A percentile compares a stretch with the other conserved stretches of the same genome.
These are phyloP conservation scores for Apomyelois bistriatella DNA, from an alignment of 2,888 invertebrate species.

Conservation along the genomic window DNA sequence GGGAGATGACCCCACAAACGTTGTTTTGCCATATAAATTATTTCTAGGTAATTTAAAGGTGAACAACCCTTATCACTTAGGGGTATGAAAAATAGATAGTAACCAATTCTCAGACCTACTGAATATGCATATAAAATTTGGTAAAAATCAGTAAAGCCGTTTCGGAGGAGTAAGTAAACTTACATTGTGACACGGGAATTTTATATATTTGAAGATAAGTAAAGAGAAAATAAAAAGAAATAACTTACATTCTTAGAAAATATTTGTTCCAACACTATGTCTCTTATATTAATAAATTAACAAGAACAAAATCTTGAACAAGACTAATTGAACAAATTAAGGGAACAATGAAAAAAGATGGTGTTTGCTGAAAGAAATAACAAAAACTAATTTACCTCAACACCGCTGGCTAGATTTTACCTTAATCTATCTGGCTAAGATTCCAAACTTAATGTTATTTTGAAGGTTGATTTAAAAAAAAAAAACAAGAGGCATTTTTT, in stretches of 20 bases:
- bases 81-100: too few relatives aligned
- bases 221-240: neutral
- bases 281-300: constrained; percentile 11
- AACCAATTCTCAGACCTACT: too few relatives aligned
- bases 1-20: too few relatives aligned
- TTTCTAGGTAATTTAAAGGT: too few relatives aligned
- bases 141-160: too few relatives aligned
- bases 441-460: constrained; percentile 23
- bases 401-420: constrained; percentile 49
- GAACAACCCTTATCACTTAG: too few relatives aligned
- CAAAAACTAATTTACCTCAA: constrained; percentile 51
- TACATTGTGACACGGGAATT: too few relatives aligned
- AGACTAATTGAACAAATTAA: constrained; percentile 29
- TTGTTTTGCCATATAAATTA: too few relatives aligned
- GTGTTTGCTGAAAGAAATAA: constrained; percentile 51
- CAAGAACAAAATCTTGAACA: constrained; percentile 24
- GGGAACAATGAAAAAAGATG: constrained; percentile 38
- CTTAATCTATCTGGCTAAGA: constrained; percentile 43
- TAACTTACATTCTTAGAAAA: constrained; percentile 14
- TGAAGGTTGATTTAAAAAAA: neutral
- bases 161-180: too few relatives aligned
- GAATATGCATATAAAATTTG: too few relatives aligned
- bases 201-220: too few relatives aligned
- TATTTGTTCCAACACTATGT: neutral
- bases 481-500: too few relatives aligned